These are phyloP conservation scores for Drosophila miranda DNA, from an alignment of 1,140 invertebrate species.

Conservation along the genomic window DNA sequence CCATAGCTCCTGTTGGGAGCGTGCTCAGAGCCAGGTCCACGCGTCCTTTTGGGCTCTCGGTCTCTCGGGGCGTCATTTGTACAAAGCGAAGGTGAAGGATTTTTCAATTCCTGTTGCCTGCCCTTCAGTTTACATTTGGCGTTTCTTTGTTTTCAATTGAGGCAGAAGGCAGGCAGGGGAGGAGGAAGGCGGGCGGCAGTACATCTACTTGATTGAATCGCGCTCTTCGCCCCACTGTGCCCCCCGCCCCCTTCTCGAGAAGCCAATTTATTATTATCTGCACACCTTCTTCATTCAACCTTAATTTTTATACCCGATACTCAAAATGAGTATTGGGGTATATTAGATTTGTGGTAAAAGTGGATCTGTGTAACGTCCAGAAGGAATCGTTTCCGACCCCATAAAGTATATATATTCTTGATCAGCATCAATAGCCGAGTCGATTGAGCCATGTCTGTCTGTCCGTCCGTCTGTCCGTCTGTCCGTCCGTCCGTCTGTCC, in stretches of 20 bases:
- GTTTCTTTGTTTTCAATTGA: slow-evolving; percentile 52
- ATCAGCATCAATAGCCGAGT: no score
- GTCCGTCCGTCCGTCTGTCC: no score
- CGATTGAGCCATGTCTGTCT: no score
- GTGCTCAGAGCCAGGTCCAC: slow-evolving; percentile 39
- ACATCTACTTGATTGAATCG: slow-evolving; percentile 5
- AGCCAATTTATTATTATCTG: slow-evolving; percentile 66
- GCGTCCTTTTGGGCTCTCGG: slow-evolving; percentile 22
- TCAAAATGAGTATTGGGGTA: no score
- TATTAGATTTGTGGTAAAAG: no score
- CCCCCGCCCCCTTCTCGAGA: slow-evolving; percentile 13
- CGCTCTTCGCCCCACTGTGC: slow-evolving; percentile 16
- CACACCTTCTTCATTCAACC: slow-evolving; percentile 55
- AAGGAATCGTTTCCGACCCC: no score
- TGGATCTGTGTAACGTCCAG: no score
- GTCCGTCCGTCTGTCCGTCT: no score
- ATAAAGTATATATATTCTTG: no score
- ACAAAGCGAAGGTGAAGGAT: slow-evolving; percentile 81
- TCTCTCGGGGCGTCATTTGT: slow-evolving; percentile 82
- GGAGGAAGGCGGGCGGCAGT: neutral
- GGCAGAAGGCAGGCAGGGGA: slow-evolving; percentile 1
- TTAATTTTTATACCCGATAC: no score
- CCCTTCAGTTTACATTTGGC: slow-evolving; percentile 7
- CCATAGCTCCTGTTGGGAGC: slow-evolving; percentile 33
- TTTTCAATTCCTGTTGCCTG: slow-evolving; percentile 69